Evolutionary conservation across 2,113 vertebrate species (phyloP), one percentile per base, ranked within the genome.

Genomic region (Passer montanus): DNA sequence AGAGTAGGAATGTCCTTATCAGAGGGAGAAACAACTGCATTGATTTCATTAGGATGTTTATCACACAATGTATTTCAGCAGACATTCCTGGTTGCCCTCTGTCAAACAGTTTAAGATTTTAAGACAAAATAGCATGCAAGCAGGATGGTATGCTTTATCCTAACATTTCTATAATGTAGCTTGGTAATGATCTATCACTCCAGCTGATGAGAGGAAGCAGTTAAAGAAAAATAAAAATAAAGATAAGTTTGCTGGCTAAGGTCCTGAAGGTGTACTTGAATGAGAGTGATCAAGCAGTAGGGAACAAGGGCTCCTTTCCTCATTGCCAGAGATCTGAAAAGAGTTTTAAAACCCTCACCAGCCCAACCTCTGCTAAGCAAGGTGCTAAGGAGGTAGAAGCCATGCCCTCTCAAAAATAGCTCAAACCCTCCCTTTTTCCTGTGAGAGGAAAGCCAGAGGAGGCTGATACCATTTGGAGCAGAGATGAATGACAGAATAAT

Each of bases 41-140:
- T 74, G 68, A 66, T 92, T 77, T 87, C 70, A 93, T 96, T 97
- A 95, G 81, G 74, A 95, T 95, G 88, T 87, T 68, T 90, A 89
- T 93, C 93, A 76, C 88, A 91, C 30, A 67, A 6, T 26, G 21
- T 67, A 73, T 80, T 97, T 96, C 23, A 67, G 35, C 53, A 84
- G 58, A 69, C 60, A 94, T 88, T 87, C 46, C 52, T 87, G 49
- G 23, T 90, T 89, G 66, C 43, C 68, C 82, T 94, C 82, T 95
- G 49, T 62, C 46, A n/a, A 80, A 88, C 2, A 41, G 39, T 79
- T 92, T 93, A 88, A 94, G 58, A 56, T 88, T 86, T 83, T 83
- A 90, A 81, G 87, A 89, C 79, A 95, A 96, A 97, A 93, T 26
- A 64, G 55, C 83, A 21, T 95, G 94, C 88, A 95, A 70, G 23